Evolutionary conservation across 2,797 vertebrate species (phyloP).

Genomic region (Okamejei kenojei): DNA sequence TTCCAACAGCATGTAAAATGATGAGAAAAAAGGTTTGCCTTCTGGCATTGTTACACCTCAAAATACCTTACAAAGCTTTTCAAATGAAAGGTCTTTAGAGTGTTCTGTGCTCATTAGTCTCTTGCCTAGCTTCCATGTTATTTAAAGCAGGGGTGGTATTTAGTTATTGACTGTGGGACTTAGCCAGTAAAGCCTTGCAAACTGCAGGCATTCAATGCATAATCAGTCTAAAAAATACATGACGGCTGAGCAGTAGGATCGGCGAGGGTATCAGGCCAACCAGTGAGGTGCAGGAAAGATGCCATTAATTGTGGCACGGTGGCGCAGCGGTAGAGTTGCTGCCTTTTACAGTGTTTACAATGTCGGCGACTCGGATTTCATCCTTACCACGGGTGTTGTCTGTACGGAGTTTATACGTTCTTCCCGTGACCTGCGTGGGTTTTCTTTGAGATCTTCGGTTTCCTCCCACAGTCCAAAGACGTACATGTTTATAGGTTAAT

Average conservation of each 20-base stretch:
- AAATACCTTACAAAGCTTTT: constrained; percentile 30
- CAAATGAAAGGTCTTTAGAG: constrained; percentile 27
- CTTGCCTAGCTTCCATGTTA: constrained; percentile 23
- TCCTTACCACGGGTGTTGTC: too few relatives aligned
- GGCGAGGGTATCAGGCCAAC: not conserved
- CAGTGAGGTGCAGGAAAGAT: not conserved
- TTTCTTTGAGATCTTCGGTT: too few relatives aligned
- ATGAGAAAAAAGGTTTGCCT: constrained; percentile 7
- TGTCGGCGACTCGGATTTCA: too few relatives aligned
- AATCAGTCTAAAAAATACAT: not conserved
- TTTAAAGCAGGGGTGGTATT: constrained; percentile 24
- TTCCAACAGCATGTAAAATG: constrained; percentile 5
- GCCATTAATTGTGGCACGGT: not conserved
- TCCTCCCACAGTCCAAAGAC: too few relatives aligned
- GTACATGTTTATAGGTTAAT: too few relatives aligned
- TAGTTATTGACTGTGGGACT: constrained; percentile 49
- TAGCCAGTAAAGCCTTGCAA: constrained; percentile 44
- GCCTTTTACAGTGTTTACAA: too few relatives aligned
- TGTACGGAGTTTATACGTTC: too few relatives aligned
- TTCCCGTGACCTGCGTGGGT: too few relatives aligned
- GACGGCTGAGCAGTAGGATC: not conserved
- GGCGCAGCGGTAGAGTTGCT: too few relatives aligned
- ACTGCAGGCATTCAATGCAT: constrained; percentile 4
- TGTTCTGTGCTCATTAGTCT: constrained; percentile 18
- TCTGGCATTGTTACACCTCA: constrained; percentile 26